phyloP scores from a whole-genome alignment of 1,140 invertebrate species.

The Drosophila watanabei region DNA sequence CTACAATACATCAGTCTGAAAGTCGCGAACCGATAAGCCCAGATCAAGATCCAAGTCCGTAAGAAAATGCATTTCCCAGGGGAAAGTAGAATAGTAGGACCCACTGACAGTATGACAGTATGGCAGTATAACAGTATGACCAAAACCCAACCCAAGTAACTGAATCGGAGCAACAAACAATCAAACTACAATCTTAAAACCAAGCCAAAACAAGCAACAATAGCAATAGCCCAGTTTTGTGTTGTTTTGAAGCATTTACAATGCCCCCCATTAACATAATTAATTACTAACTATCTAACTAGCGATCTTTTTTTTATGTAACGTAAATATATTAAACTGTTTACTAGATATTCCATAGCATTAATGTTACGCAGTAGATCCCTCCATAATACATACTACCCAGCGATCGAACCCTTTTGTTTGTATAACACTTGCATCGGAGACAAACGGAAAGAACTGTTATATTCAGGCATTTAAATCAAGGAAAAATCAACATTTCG shows the following conservation, averaged over 20 bases:
- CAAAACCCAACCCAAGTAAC: constrained; percentile 68
- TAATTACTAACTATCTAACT: constrained; percentile 41
- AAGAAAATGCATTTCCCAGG: constrained; percentile 29
- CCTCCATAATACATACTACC: not conserved
- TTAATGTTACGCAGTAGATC: constrained; percentile 40
- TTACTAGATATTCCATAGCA: constrained; percentile 48
- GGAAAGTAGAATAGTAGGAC: constrained; percentile 20
- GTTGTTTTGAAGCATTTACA: constrained; percentile 37
- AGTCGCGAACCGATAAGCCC: not conserved
- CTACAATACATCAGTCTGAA: constrained; percentile 24
- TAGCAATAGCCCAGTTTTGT: constrained; percentile 79
- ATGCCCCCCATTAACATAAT: constrained; percentile 44
- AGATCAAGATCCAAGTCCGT: constrained; percentile 8
- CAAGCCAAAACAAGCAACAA: constrained; percentile 35
- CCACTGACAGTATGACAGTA: constrained; percentile 20
- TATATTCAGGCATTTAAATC: constrained; percentile 53
- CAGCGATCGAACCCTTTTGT: constrained; percentile 52
- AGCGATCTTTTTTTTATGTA: constrained; percentile 38
- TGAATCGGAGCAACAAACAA: constrained; percentile 82
- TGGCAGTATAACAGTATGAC: constrained; percentile 41
- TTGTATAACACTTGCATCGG: constrained; percentile 73
- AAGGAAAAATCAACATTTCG: constrained; percentile 76
- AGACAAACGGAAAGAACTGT: constrained; percentile 44
- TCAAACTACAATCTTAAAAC: constrained; percentile 65
- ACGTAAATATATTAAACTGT: constrained; percentile 50